Conservation (phyloP, 64 coral and sea anemone species). For the Platygyra sinensis region DNA sequence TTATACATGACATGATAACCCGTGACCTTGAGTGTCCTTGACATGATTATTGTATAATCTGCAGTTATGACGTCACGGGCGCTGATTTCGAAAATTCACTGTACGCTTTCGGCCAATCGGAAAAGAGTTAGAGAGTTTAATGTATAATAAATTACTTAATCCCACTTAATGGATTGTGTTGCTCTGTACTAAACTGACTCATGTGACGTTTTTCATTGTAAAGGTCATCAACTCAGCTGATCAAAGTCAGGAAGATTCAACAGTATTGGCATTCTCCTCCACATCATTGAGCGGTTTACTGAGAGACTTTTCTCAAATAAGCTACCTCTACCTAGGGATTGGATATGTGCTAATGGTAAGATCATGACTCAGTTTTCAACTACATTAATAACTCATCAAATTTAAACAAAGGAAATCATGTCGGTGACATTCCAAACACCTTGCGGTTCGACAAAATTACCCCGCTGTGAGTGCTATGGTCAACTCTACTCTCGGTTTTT, state of each 20-base stretch:
- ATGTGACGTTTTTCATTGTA: neutral
- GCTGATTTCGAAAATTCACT: too few species aligned
- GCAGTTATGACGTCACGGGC: too few species aligned
- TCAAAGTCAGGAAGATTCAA: slow-evolving; percentile 60
- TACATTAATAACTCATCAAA: neutral
- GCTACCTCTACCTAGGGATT: slow-evolving; percentile 54
- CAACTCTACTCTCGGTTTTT: too few species aligned
- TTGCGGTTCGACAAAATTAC: too few species aligned
- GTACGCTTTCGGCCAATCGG: too few species aligned
- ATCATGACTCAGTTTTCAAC: neutral
- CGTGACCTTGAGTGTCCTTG: too few species aligned
- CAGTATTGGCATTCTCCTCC: slow-evolving; percentile 84
- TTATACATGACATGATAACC: too few species aligned
- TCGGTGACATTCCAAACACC: neutral
- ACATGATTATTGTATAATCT: too few species aligned
- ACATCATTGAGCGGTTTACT: slow-evolving; percentile 94
- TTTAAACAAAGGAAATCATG: too few species aligned
- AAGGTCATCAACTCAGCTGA: slow-evolving; percentile 75
- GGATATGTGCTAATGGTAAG: slow-evolving; percentile 93
- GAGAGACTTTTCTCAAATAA: slow-evolving; percentile 85
- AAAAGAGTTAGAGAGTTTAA: too few species aligned
- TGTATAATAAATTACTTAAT: too few species aligned
- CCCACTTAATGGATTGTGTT: neutral
- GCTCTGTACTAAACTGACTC: neutral
- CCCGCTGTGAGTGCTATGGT: too few species aligned